These are phyloP conservation scores for Dolichomitus sp. DNA, from an alignment of 2,888 invertebrate genomes.

Conservation along the genomic window DNA sequence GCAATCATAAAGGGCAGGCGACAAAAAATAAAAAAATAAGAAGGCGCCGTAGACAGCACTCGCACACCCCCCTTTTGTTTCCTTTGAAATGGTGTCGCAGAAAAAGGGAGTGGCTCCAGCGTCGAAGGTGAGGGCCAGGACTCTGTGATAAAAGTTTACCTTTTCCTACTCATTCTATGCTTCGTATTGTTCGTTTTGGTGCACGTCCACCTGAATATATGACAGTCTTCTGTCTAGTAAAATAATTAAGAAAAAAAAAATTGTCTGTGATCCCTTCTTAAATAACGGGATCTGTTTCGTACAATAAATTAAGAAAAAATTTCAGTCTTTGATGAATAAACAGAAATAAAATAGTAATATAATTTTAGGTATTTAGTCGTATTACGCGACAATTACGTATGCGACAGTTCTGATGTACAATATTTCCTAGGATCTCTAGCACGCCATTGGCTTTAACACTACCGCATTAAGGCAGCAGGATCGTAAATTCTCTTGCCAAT, in stretches of 20 bases:
- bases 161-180: background rate
- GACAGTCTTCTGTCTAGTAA: background rate
- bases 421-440: background rate
- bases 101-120: constrained; percentile 17
- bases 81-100: constrained; percentile 47
- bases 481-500: constrained; percentile 61
- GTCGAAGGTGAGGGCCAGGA: constrained; percentile 13
- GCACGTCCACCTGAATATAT: background rate
- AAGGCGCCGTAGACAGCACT: constrained; percentile 1
- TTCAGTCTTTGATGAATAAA: background rate
- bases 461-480: constrained; percentile 29
- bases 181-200: background rate
- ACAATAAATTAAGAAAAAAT: background rate
- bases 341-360: background rate
- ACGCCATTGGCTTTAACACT: constrained; percentile 5
- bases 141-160: constrained; percentile 9
- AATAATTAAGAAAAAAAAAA: constrained; percentile 7
- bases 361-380: background rate
- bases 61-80: constrained; percentile 48
- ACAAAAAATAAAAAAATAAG: constrained; percentile 51
- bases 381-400: background rate
- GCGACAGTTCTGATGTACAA: background rate
- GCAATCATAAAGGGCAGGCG: constrained; percentile 70
- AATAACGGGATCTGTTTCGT: background rate
- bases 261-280: background rate